A percentile compares a stretch with the other conserved stretches of the same genome.
Evolutionary conservation across 2,113 vertebrate species (phyloP).

Genomic region (Chamaea fasciata): DNA sequence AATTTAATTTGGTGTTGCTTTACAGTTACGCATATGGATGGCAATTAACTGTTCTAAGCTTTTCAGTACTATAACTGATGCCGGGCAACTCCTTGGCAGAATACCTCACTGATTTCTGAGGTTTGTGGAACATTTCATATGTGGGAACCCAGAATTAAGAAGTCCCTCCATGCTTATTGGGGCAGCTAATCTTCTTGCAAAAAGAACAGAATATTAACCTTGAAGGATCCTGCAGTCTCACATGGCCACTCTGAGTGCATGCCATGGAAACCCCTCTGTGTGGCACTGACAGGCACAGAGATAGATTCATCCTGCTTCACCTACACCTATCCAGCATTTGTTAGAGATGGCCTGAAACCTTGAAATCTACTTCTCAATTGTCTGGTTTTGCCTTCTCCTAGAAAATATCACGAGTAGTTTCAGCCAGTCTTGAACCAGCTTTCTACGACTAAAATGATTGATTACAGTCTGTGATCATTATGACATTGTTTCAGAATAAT

Average conservation of each 20-base stretch:
- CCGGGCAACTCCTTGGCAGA: background rate
- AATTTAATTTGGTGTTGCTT: background rate
- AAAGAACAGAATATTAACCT: background rate
- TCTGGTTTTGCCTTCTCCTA: background rate
- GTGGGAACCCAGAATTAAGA: background rate
- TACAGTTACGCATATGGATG: background rate
- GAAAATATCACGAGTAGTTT: background rate
- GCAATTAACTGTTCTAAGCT: background rate
- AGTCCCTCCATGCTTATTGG: background rate
- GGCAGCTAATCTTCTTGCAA: background rate
- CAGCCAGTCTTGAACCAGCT: background rate
- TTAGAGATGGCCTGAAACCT: background rate
- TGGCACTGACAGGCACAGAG: background rate
- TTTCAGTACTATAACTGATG: background rate
- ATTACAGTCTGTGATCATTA: background rate
- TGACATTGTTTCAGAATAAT: background rate
- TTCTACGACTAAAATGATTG: background rate
- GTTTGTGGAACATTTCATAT: background rate
- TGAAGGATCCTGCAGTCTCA: background rate
- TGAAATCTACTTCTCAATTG: background rate
- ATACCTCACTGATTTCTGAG: background rate
- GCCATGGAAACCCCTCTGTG: background rate
- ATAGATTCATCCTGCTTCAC: background rate
- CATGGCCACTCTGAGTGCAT: fast-evolving
- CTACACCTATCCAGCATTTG: background rate